phyloP scores from a whole-genome alignment of 2,113 vertebrate species.

The Salvelinus namaycush region DNA sequence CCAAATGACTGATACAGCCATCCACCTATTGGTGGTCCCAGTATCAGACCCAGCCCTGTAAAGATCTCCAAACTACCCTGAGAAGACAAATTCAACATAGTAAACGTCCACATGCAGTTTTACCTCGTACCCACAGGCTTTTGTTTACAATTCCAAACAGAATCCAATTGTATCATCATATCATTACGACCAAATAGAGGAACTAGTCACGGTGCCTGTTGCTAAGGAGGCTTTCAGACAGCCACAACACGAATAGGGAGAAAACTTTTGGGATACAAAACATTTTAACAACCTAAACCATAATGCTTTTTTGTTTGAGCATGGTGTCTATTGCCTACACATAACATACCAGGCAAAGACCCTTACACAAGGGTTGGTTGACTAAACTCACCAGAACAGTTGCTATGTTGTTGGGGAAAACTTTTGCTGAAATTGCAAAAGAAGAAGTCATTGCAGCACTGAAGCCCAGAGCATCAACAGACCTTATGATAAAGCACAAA shows the following conservation, averaged over 20 bases:
- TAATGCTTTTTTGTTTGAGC: conserved; percentile 38
- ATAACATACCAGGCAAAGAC: conserved; percentile 42
- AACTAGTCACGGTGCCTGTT: not conserved
- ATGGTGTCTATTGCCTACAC: conserved; percentile 41
- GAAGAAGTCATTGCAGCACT: conserved; percentile 84
- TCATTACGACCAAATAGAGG: not conserved
- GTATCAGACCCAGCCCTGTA: conserved; percentile 84
- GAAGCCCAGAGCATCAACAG: conserved; percentile 87
- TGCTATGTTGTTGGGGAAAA: conserved; percentile 90
- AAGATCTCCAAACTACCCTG: conserved; percentile 94
- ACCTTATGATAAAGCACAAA: conserved; percentile 87
- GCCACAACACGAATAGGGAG: not conserved
- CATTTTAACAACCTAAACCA: conserved; percentile 23
- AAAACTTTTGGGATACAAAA: conserved; percentile 2
- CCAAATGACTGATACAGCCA: conserved; percentile 91
- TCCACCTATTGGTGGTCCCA: conserved; percentile 92
- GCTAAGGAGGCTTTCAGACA: not conserved
- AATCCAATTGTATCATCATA: not conserved
- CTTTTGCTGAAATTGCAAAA: conserved; percentile 83
- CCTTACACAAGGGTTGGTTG: not conserved
- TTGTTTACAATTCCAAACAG: not conserved
- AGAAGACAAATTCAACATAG: conserved; percentile 6
- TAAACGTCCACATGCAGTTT: not conserved
- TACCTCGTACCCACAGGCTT: not conserved
- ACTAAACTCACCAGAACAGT: conserved; percentile 87